phyloP scores from a whole-genome alignment of 1,140 invertebrate genomes.

The Bombus haemorrhoidalis region DNA sequence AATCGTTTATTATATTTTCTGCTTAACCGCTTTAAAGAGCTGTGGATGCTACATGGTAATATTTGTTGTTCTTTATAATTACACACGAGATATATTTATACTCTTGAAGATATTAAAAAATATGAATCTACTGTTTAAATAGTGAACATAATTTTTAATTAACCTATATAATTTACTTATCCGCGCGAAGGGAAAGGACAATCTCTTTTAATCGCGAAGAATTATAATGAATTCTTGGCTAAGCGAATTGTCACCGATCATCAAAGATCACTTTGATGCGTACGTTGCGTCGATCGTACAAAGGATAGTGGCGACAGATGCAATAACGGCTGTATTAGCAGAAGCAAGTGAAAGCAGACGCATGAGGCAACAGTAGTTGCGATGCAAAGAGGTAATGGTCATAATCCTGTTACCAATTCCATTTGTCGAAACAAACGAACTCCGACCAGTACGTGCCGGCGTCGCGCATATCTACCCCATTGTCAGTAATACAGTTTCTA shows the following conservation, averaged over 20 bases:
- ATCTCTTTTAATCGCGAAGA: background rate
- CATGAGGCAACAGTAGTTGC: slow-evolving; percentile 37
- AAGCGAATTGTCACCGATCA: slow-evolving; percentile 12
- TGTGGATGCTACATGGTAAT: background rate
- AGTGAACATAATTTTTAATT: no score
- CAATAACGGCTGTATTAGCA: slow-evolving; percentile 36
- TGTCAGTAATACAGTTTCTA: slow-evolving; percentile 62
- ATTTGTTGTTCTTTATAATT: no score
- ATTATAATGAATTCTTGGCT: background rate
- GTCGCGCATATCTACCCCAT: slow-evolving; percentile 56
- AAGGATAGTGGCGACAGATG: background rate
- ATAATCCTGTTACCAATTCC: slow-evolving; percentile 71
- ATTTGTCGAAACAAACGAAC: slow-evolving; percentile 72
- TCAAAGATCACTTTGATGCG: no score
- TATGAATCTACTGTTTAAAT: background rate
- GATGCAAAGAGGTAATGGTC: slow-evolving; percentile 69
- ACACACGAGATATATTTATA: no score
- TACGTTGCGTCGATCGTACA: no score
- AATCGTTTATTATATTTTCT: background rate
- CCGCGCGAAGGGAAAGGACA: background rate
- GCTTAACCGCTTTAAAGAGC: background rate
- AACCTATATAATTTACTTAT: background rate
- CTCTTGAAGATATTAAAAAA: background rate
- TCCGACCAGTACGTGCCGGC: slow-evolving; percentile 58
- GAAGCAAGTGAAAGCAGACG: slow-evolving; percentile 23